Percentiles rank a stretch among this genome's conserved stretches.
Conservation (phyloP, 2,797 vertebrate genomes). For the Lepus townsendii region DNA sequence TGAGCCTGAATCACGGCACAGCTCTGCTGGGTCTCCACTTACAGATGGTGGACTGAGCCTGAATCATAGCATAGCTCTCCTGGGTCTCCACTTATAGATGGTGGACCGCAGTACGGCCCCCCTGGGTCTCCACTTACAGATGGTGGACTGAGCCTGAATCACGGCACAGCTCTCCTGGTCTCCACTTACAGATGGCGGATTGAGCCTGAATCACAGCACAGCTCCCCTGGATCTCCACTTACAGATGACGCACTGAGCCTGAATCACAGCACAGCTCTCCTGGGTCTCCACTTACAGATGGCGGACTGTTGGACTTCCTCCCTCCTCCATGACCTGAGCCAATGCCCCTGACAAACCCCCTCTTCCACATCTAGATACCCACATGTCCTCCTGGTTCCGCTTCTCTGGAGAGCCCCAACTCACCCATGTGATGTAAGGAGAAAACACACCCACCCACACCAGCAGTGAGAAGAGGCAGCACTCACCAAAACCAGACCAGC, state of each 20-base stretch:
- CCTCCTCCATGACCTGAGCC: not conserved
- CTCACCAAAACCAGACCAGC: not conserved
- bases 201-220: no score
- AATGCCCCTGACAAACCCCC: not conserved
- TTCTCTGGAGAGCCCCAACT: not conserved
- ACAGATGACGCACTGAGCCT: no score
- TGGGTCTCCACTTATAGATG: not conserved
- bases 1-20: not conserved
- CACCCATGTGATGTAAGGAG: not conserved
- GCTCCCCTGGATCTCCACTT: no score
- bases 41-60: not conserved
- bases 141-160: no score
- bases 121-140: no score
- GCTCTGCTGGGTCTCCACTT: not conserved
- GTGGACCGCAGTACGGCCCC: no score
- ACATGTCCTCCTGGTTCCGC: not conserved
- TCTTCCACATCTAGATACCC: not conserved
- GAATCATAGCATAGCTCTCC: not conserved
- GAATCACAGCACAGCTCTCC: no score
- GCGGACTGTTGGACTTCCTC: not conserved
- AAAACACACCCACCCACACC: not conserved
- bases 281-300: no score
- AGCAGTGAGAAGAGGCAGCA: not conserved
- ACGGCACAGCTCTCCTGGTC: no score
- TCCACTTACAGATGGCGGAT: no score